A percentile compares a stretch with the other conserved stretches of the same genome.
Evolutionary conservation across 2,797 vertebrate genomes (phyloP).

Genomic region (Hapalemur alaotrensis): DNA sequence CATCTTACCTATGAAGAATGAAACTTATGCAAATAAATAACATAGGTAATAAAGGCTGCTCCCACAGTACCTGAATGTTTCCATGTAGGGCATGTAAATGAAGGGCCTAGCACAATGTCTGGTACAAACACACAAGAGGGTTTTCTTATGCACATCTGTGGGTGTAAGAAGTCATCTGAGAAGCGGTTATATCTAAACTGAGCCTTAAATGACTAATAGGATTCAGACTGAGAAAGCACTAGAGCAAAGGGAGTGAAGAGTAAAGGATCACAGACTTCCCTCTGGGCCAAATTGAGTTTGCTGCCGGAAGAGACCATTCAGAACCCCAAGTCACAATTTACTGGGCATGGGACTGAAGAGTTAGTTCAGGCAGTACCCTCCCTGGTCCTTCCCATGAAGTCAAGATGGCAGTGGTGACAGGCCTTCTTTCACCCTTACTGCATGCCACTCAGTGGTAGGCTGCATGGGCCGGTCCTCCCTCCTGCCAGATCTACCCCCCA

Average conservation of each 20-base stretch:
- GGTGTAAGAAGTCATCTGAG: background rate
- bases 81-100: background rate
- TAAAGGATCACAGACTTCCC: background rate
- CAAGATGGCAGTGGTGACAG: too few species aligned
- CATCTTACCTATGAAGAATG: background rate
- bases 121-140: background rate
- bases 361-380: too few species aligned
- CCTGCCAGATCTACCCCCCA: too few species aligned
- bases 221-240: background rate
- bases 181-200: background rate
- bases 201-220: background rate
- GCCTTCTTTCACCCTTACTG: too few species aligned
- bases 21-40: background rate
- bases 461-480: too few species aligned
- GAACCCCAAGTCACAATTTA: too few species aligned
- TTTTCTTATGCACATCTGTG: background rate
- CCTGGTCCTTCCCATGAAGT: too few species aligned
- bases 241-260: background rate
- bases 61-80: background rate
- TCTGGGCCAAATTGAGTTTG: too few species aligned
- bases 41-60: background rate
- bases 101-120: background rate
- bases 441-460: too few species aligned
- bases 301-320: too few species aligned
- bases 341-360: too few species aligned